Evolutionary conservation across 1,140 invertebrate species (phyloP), one percentile per base, ranked within the genome.

Genomic region (Liolophura sinensis): DNA sequence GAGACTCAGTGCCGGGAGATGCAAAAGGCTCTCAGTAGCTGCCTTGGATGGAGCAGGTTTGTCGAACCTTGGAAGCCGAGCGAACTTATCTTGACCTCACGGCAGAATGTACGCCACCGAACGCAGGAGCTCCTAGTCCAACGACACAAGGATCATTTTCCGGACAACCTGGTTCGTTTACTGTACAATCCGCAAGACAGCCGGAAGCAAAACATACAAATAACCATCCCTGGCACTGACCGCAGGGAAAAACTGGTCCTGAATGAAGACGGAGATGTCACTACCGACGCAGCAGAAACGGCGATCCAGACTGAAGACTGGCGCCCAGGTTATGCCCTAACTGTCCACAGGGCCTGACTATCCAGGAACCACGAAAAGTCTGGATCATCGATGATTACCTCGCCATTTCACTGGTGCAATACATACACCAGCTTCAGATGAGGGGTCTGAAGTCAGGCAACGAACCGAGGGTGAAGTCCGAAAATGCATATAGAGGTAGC

Each of bases 351-450:
- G 65, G 59, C n/a, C 65, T 67, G 5, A 62, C 65, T 16, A 61
- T 67, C 49, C n/a, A 61, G 1, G 22, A 48, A 22, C 65, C 60
- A 16, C 22, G 56, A 16, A n/a, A n/a, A n/a, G n/a, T 67, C 46
- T 67, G 65, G 65, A 62, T 67, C 18, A 62, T 62, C 20, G 65
- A 67, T 46, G 58, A 66, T 59, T 66, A 62, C 22, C 64, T n/a
- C n/a, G 40, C 3, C 24, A 57, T 14, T 57, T 57, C 55, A 16
- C 16, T 14, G 22, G 55, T 57, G 14, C 22, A 57, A 12, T 24
- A n/a, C 12, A 57, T 24, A 24, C 22, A 57, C 12, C 55, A 57
- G 55, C 12, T n/a, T n/a, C n/a, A n/a, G n/a, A n/a, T n/a, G 40
- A 5, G 51, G 25, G 12, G 16, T 57, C 55, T 24, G 55, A 22